Evolutionary conservation across 2,797 vertebrate genomes (phyloP).

Genomic region (Lithobates sylvaticus): DNA sequence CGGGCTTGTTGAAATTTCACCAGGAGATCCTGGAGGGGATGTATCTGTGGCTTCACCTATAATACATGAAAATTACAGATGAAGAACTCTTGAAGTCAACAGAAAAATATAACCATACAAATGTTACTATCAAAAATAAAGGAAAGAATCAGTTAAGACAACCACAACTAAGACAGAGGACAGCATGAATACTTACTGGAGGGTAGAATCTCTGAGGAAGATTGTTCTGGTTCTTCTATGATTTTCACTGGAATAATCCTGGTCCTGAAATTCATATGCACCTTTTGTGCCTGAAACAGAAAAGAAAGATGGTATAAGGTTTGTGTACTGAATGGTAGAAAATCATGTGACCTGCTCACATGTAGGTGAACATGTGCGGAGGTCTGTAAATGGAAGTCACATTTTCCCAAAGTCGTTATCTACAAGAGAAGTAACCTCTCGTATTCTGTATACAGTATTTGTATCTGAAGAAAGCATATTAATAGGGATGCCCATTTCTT

Average conservation of each 20-base stretch:
- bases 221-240: slow-evolving; percentile 37
- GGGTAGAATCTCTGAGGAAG: slow-evolving; percentile 11
- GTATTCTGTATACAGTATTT: too few relatives aligned
- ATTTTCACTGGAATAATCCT: slow-evolving; percentile 67
- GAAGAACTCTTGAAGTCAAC: neutral
- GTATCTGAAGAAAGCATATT: too few relatives aligned
- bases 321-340: neutral
- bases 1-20: slow-evolving; percentile 31
- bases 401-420: too few relatives aligned
- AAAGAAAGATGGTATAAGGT: neutral
- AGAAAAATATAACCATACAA: neutral
- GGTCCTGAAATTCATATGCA: slow-evolving; percentile 71
- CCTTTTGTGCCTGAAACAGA: slow-evolving; percentile 68
- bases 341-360: neutral
- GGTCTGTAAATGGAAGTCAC: too few relatives aligned
- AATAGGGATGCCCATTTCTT: too few relatives aligned
- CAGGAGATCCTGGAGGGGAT: slow-evolving; percentile 55
- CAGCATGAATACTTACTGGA: slow-evolving; percentile 33
- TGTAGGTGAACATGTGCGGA: neutral
- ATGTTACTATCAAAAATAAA: neutral
- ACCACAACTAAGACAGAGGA: neutral
- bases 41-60: slow-evolving; percentile 41
- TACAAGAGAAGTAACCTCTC: too few relatives aligned
- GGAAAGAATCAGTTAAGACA: neutral
- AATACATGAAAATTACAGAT: neutral